Conservation (phyloP, 1,140 invertebrate genomes). For the Drosophila biarmipes region DNA sequence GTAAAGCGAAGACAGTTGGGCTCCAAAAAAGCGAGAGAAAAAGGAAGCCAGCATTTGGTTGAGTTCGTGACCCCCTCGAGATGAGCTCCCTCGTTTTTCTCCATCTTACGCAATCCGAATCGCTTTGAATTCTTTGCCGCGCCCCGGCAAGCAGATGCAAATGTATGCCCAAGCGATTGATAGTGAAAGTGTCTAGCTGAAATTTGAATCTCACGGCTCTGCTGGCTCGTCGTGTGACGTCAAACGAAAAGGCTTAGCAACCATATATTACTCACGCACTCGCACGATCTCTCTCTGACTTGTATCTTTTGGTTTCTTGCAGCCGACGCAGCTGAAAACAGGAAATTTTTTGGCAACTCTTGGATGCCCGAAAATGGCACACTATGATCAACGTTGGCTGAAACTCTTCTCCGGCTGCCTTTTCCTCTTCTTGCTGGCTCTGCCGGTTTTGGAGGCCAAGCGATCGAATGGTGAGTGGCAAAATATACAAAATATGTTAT, state of each 20-base stretch:
- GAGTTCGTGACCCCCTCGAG: constrained; percentile 61
- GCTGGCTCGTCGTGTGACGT: constrained; percentile 55
- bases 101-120: constrained; percentile 33
- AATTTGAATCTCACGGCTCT: constrained; percentile 61
- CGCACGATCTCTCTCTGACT: constrained; percentile 15
- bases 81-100: constrained; percentile 14
- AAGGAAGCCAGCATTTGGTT: constrained; percentile 10
- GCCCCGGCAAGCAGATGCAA: constrained; percentile 44
- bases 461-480: constrained; percentile 61
- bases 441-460: constrained; percentile 59
- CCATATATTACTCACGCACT: constrained; percentile 51
- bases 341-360: constrained; percentile 74
- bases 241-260: constrained; percentile 48
- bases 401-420: constrained; percentile 66
- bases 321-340: constrained; percentile 52
- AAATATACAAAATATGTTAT: neutral
- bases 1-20: constrained; percentile 41
- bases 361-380: constrained; percentile 70
- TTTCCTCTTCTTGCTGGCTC: constrained; percentile 48
- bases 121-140: constrained; percentile 59
- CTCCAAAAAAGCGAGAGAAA: constrained; percentile 16
- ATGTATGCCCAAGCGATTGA: constrained; percentile 47
- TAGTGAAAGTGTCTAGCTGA: constrained; percentile 75
- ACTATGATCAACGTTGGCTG: constrained; percentile 78
- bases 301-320: constrained; percentile 48